These are phyloP conservation scores for Teleopsis dalmanni DNA, from an alignment of 1,140 invertebrate genomes.

Conservation along the genomic window DNA sequence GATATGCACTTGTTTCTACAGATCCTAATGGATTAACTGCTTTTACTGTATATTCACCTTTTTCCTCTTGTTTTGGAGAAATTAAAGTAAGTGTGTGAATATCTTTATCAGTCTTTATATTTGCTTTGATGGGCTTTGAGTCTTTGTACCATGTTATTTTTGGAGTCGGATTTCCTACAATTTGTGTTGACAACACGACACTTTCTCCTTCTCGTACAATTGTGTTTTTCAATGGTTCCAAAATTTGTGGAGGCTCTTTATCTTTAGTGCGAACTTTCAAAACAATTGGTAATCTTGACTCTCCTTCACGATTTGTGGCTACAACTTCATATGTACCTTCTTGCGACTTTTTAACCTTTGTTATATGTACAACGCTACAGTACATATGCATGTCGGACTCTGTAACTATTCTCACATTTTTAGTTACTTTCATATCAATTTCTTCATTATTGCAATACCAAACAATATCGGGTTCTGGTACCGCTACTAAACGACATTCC, in stretches of 20 bases:
- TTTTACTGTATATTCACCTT: constrained; percentile 70
- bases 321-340: constrained; percentile 83
- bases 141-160: constrained; percentile 74
- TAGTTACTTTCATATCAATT: constrained; percentile 57
- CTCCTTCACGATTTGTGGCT: constrained; percentile 83
- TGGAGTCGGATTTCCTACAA: constrained; percentile 73
- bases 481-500: constrained; percentile 77
- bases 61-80: constrained; percentile 59
- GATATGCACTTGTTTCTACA: constrained; percentile 63
- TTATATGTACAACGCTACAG: constrained; percentile 70
- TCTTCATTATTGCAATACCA: constrained; percentile 73
- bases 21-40: constrained; percentile 71
- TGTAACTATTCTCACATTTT: constrained; percentile 60
- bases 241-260: constrained; percentile 69
- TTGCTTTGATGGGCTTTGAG: constrained; percentile 56
- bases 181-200: constrained; percentile 64
- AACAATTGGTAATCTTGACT: constrained; percentile 71
- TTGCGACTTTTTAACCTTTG: constrained; percentile 66
- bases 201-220: constrained; percentile 71
- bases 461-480: constrained; percentile 81
- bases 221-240: constrained; percentile 67
- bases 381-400: constrained; percentile 88
- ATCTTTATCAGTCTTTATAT: constrained; percentile 59
- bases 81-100: constrained; percentile 60
- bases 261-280: constrained; percentile 73